Percentiles rank a stretch among this genome's conserved stretches.
These are phyloP conservation scores for Knipowitschia caucasica DNA, from an alignment of 2,797 vertebrate genomes.

Conservation along the genomic window DNA sequence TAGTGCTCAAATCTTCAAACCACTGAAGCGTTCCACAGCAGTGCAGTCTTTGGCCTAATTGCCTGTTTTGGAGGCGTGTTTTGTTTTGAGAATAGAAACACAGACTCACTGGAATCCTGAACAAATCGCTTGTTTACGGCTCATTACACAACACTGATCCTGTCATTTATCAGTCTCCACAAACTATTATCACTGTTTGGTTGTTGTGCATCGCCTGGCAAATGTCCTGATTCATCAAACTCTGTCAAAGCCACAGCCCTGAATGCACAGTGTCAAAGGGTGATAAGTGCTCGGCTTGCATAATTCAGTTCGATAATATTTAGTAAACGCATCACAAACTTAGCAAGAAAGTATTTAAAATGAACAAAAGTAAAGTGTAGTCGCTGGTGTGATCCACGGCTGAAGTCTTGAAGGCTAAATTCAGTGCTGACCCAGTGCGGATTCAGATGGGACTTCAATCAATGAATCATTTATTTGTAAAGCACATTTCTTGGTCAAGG, in stretches of 20 bases:
- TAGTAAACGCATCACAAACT: background rate
- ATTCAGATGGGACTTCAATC: no score
- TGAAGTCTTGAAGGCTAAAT: no score
- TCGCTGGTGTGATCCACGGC: no score
- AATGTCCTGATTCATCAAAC: background rate
- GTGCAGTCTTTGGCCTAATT: background rate
- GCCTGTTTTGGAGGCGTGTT: background rate
- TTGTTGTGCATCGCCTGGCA: background rate
- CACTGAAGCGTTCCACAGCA: background rate
- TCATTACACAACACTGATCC: constrained; percentile 4
- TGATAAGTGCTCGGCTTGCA: background rate
- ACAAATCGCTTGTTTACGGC: constrained; percentile 8
- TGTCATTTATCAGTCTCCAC: constrained; percentile 3
- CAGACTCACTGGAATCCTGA: background rate
- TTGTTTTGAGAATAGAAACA: background rate
- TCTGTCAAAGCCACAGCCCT: background rate
- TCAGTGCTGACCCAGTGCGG: no score
- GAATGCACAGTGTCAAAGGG: background rate
- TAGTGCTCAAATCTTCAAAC: background rate
- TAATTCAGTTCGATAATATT: background rate
- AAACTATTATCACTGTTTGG: constrained; percentile 5
- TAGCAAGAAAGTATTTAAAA: background rate
- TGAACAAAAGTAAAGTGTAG: no score
- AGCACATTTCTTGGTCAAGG: no score
- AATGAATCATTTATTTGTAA: no score